These are phyloP conservation scores for Oceanodroma leucorhoa DNA, from an alignment of 2,797 vertebrate genomes.

Conservation along the genomic window DNA sequence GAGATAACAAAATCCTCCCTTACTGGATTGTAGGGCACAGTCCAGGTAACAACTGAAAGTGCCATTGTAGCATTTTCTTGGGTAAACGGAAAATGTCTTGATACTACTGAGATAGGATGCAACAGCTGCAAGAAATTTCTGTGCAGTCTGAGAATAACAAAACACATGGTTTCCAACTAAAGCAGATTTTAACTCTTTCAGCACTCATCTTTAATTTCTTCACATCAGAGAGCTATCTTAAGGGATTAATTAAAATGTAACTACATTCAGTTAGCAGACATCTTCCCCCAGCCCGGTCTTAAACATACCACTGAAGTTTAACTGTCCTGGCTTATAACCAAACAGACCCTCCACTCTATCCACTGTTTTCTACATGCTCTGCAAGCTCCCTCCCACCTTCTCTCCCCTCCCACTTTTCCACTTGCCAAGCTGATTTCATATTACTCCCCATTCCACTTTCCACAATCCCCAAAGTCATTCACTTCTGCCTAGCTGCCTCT, in stretches of 20 bases:
- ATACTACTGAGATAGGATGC: not conserved
- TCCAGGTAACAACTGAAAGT: not conserved
- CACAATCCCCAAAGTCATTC: not conserved
- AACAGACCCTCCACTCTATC: not conserved
- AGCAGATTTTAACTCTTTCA: slow-evolving; percentile 16
- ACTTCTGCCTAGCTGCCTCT: not conserved
- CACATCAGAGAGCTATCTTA: not conserved
- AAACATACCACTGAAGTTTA: not conserved
- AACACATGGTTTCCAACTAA: not conserved
- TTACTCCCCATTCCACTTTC: not conserved
- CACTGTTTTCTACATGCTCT: not conserved
- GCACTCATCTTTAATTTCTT: not conserved
- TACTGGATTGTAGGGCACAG: not conserved
- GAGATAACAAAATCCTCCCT: not conserved
- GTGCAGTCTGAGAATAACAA: not conserved
- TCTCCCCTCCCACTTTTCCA: not conserved
- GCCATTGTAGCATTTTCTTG: not conserved
- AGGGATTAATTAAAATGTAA: not conserved
- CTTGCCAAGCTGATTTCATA: not conserved
- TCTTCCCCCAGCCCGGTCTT: not conserved
- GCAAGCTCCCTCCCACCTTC: not conserved
- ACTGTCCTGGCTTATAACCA: not conserved
- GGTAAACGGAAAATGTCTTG: not conserved
- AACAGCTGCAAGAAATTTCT: slow-evolving; percentile 18
- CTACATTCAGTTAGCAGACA: not conserved